phyloP scores from a whole-genome alignment of 2,888 invertebrate genomes.

The Auanema sp. region DNA sequence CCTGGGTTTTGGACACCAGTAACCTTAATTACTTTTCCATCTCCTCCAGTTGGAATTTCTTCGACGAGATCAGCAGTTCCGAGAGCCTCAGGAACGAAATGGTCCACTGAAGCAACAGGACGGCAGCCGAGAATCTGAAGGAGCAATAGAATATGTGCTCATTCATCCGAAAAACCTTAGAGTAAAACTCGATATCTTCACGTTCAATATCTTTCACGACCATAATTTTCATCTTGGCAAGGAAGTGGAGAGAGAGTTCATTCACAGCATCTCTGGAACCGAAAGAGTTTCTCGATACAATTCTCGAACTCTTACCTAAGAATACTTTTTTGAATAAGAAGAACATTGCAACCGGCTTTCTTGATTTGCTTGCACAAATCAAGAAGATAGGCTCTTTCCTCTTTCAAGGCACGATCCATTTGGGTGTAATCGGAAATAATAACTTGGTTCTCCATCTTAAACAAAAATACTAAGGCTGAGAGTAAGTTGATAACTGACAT shows the following conservation, averaged over 20 bases:
- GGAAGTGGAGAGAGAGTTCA: slow-evolving; percentile 93
- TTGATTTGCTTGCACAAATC: slow-evolving; percentile 99
- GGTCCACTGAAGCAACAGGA: slow-evolving; percentile 97
- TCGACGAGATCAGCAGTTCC: slow-evolving; percentile 90
- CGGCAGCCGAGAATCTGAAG: slow-evolving; percentile 66
- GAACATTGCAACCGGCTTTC: slow-evolving; percentile 94
- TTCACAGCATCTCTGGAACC: slow-evolving; percentile 86
- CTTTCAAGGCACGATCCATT: slow-evolving; percentile 96
- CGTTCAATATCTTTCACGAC: slow-evolving; percentile 96
- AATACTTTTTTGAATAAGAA: slow-evolving; percentile 84
- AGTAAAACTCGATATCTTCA: slow-evolving; percentile 95
- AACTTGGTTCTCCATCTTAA: slow-evolving; percentile 85
- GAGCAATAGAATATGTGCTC: slow-evolving; percentile 6
- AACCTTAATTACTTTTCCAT: slow-evolving; percentile 84
- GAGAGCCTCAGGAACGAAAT: slow-evolving; percentile 88
- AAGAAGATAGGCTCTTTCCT: slow-evolving; percentile 93
- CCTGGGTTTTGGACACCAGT: slow-evolving; percentile 85
- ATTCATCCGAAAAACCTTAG: slow-evolving; percentile 71
- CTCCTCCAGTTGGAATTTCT: slow-evolving; percentile 84
- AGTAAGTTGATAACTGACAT: slow-evolving; percentile 71
- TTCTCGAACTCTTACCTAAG: slow-evolving; percentile 70
- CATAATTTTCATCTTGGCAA: slow-evolving; percentile 98
- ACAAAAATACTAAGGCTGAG: not conserved
- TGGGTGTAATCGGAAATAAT: slow-evolving; percentile 98
- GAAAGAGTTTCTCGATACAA: slow-evolving; percentile 50